Percentiles rank a stretch among this genome's conserved stretches.
Conservation (phyloP, 92 coral and sea anemone species). For the Plumapathes pennacea region DNA sequence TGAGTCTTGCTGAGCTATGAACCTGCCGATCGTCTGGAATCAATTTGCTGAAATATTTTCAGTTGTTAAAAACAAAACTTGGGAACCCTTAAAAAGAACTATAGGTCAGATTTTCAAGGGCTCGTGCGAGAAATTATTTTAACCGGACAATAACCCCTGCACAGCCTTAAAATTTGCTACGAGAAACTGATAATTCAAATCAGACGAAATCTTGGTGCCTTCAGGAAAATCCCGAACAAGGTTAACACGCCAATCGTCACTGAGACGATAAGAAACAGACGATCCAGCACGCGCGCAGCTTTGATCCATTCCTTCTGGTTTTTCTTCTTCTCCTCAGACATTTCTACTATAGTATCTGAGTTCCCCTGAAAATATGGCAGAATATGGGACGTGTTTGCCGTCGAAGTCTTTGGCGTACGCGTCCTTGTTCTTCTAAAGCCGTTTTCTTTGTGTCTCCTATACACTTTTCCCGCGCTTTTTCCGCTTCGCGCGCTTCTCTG, state of each 20-base stretch:
- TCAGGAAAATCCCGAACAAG: conserved; percentile 56
- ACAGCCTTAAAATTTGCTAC: too few relatives aligned
- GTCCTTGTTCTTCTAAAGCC: neutral
- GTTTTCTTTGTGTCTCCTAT: neutral
- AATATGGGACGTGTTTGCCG: too few relatives aligned
- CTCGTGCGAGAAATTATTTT: too few relatives aligned
- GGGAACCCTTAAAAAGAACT: too few relatives aligned
- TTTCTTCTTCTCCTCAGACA: conserved; percentile 29
- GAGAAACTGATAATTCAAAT: too few relatives aligned
- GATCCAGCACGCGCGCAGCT: conserved; percentile 84
- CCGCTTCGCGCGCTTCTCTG: conserved; percentile 1
- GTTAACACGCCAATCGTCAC: conserved; percentile 53
- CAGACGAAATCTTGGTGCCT: conserved; percentile 70
- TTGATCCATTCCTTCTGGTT: conserved; percentile 79
- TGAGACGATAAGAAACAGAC: conserved; percentile 65
- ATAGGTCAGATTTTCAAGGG: too few relatives aligned
- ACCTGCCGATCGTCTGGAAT: too few relatives aligned
- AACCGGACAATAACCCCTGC: too few relatives aligned
- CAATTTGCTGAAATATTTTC: too few relatives aligned
- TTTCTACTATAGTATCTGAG: conserved; percentile 6
- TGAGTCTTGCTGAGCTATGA: too few relatives aligned
- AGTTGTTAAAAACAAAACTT: too few relatives aligned
- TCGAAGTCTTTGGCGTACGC: neutral
- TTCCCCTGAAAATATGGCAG: too few relatives aligned
- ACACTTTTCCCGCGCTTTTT: neutral